These are phyloP conservation scores for Virgularia gustaviana DNA, from an alignment of 92 coral and sea anemone genomes.

Conservation along the genomic window DNA sequence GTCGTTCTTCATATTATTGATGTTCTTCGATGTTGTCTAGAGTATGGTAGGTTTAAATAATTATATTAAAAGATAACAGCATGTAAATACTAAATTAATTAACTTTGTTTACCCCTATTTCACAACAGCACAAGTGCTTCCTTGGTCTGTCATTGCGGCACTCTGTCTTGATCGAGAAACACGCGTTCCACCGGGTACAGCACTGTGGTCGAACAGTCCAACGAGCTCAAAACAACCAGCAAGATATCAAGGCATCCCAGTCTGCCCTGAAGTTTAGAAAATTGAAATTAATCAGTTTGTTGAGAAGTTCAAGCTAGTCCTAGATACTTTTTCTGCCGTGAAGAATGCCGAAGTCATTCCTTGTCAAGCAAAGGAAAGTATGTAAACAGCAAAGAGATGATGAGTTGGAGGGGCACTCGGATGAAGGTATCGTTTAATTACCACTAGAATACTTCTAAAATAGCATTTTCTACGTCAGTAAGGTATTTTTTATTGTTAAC, in stretches of 20 bases:
- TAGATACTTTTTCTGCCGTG: conserved; percentile 4
- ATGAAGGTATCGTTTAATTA: conserved; percentile 40
- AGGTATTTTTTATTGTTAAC: neutral
- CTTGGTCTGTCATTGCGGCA: conserved; percentile 6
- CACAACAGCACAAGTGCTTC: conserved; percentile 35
- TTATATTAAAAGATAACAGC: conserved; percentile 42
- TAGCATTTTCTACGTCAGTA: no score
- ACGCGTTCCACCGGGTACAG: neutral
- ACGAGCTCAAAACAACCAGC: no score
- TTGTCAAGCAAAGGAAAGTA: conserved; percentile 69
- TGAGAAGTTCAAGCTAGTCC: no score
- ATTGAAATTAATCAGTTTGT: no score
- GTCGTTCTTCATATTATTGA: neutral
- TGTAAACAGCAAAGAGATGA: conserved; percentile 38
- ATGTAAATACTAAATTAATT: conserved; percentile 99
- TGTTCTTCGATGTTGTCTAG: neutral
- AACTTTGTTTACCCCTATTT: conserved; percentile 85
- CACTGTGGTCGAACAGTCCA: neutral
- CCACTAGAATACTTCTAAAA: no score
- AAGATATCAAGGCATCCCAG: no score
- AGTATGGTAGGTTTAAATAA: conserved; percentile 2
- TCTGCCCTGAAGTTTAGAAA: no score
- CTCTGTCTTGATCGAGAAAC: neutral
- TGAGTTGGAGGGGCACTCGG: neutral
- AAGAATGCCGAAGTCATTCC: conserved; percentile 76